Evolutionary conservation across 2,888 invertebrate species (phyloP), one percentile per base, ranked within the genome.

Genomic region (Drosophila vallismaia): DNA sequence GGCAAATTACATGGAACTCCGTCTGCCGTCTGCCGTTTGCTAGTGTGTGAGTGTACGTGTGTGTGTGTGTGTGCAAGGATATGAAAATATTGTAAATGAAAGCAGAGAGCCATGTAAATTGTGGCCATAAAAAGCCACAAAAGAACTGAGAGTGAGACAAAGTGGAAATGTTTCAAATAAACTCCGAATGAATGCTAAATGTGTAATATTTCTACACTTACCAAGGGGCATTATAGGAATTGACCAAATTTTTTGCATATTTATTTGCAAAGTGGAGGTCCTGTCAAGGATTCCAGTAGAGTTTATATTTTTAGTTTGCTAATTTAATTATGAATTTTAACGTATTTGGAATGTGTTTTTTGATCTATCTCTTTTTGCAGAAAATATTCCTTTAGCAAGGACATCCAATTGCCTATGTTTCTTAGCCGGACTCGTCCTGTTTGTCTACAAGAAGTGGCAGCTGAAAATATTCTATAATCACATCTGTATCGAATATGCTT

Each of bases 61-160:
- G 44, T 45, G 14, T 31, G 40, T 50, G 44, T 62, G 29, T 52
- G 56, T 44, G 38, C 31, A 24, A 44, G 46, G 51, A 64, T 71
- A 68, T 71, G 72, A 66, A 78, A 80, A 84, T 81, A 81, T 84
- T 84, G 75, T 73, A 84, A 78, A 74, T 78, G 78, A 57, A 77
- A 80, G 76, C 78, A 78, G 68, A 78, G 77, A 77, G 77, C 83
- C 75, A 79, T 79, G 80, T 71, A 80, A 77, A 82, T 79, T 73
- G 78, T 71, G 72, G 76, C 49, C 79, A 83, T 80, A 79, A 79
- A 79, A 76, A 77, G 68, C 68, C 77, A 79, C 77, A 76, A 60
- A 62, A 51, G 64, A 63, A 63, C 72, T 14, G 56, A 52, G 51
- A 54, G 36, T 36, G 62, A 55, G 68, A 52, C 55, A 63, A 57